Evolutionary conservation across 2,113 vertebrate species (phyloP).

Genomic region (Tragelaphus buxtoni): DNA sequence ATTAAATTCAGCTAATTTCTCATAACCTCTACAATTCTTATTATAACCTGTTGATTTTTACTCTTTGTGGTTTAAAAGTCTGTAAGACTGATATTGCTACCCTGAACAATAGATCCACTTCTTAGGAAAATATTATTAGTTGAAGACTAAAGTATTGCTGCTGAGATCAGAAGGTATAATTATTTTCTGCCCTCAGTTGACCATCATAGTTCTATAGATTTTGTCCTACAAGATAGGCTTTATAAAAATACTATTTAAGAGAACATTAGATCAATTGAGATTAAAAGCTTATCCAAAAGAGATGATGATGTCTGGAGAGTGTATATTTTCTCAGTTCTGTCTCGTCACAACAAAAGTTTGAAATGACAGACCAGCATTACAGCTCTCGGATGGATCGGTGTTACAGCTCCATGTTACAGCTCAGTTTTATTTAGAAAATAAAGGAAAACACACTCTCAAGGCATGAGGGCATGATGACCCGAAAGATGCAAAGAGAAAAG

Average conservation of each 20-base stretch:
- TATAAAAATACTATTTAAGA: not conserved
- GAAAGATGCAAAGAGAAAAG: not conserved
- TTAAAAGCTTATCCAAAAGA: not conserved
- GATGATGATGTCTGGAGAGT: not conserved
- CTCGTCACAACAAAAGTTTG: not conserved
- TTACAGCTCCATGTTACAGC: not conserved
- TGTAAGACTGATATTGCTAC: not conserved
- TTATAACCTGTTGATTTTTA: not conserved
- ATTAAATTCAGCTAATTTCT: not conserved
- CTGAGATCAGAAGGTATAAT: not conserved
- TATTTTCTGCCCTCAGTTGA: not conserved
- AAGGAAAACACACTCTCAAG: not conserved
- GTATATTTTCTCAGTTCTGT: not conserved
- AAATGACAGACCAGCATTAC: accelerated
- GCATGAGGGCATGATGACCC: not conserved
- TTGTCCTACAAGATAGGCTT: not conserved
- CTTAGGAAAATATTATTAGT: not conserved
- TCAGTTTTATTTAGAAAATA: not conserved
- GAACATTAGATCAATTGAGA: not conserved
- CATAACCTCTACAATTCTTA: not conserved
- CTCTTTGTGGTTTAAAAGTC: not conserved
- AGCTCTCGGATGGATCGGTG: not conserved
- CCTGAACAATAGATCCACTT: not conserved
- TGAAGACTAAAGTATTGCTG: not conserved
- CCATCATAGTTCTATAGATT: not conserved